Evolutionary conservation across 2,888 invertebrate genomes (phyloP).

Genomic region (Punctoribates punctum): DNA sequence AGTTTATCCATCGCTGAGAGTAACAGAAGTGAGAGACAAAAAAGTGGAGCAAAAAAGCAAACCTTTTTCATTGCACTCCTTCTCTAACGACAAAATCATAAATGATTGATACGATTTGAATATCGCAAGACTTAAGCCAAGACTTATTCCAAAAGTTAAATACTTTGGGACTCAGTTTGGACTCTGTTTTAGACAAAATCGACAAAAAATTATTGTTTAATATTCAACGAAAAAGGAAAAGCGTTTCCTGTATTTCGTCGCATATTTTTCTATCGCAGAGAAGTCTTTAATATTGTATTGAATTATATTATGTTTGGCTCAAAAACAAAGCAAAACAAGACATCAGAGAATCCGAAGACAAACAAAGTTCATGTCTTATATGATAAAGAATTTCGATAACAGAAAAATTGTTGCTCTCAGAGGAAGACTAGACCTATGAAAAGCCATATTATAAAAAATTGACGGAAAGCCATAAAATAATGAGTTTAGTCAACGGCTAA

Average conservation of each 20-base stretch:
- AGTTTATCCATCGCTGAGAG: not conserved
- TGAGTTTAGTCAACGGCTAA: too few species aligned
- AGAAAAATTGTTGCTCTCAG: not conserved
- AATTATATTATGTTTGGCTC: not conserved
- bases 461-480: not conserved
- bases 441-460: not conserved
- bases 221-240: too few species aligned
- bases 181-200: too few species aligned
- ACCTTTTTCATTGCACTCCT: not conserved
- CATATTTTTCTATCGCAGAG: too few species aligned
- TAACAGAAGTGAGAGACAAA: not conserved
- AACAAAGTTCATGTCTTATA: not conserved
- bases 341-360: not conserved
- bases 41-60: not conserved
- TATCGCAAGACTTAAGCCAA: not conserved
- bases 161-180: too few species aligned
- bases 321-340: not conserved
- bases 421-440: constrained; percentile 10
- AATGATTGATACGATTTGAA: constrained; percentile 22
- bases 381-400: constrained; percentile 10
- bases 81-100: constrained; percentile 6
- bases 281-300: not conserved
- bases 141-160: not conserved
- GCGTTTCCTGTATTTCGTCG: too few species aligned
- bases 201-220: too few species aligned